A percentile compares a stretch with the other conserved stretches of the same genome.
phyloP scores from a whole-genome alignment of 2,113 vertebrate species.

The Cyanistes caeruleus region DNA sequence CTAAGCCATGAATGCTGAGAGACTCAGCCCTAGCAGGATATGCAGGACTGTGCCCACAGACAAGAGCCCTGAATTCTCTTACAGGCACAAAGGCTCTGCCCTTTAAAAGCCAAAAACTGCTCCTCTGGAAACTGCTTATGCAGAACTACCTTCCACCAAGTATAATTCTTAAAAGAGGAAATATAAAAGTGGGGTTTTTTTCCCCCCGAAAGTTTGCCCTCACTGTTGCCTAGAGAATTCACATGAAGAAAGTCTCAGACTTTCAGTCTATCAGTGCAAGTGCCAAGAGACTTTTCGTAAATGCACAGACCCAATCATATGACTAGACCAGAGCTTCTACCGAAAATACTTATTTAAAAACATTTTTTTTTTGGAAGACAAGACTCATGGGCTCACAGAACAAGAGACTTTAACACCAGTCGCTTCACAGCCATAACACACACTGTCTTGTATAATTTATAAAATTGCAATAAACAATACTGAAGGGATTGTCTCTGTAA shows the following conservation, averaged over 20 bases:
- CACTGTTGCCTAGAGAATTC: not conserved
- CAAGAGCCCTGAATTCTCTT: rapidly evolving
- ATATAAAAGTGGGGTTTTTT: not conserved
- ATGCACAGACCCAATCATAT: not conserved
- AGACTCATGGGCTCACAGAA: not conserved
- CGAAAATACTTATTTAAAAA: not conserved
- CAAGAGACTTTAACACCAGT: not conserved
- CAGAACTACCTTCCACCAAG: not conserved
- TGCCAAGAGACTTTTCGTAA: not conserved
- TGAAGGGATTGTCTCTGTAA: not conserved
- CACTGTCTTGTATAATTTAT: not conserved
- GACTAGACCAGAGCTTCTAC: not conserved
- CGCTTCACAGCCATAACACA: not conserved
- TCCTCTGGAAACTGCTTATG: not conserved
- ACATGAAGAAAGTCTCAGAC: not conserved
- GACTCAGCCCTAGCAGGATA: not conserved
- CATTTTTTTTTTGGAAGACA: not conserved
- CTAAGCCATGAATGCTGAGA: not conserved
- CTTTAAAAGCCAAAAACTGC: not conserved
- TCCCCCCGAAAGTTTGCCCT: not conserved
- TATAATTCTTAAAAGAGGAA: not conserved
- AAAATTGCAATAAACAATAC: not conserved
- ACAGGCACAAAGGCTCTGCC: not conserved
- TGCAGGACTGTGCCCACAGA: rapidly evolving
- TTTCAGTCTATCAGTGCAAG: too few relatives aligned